phyloP scores from a whole-genome alignment of 2,888 invertebrate genomes.

The Capitulum mitella region DNA sequence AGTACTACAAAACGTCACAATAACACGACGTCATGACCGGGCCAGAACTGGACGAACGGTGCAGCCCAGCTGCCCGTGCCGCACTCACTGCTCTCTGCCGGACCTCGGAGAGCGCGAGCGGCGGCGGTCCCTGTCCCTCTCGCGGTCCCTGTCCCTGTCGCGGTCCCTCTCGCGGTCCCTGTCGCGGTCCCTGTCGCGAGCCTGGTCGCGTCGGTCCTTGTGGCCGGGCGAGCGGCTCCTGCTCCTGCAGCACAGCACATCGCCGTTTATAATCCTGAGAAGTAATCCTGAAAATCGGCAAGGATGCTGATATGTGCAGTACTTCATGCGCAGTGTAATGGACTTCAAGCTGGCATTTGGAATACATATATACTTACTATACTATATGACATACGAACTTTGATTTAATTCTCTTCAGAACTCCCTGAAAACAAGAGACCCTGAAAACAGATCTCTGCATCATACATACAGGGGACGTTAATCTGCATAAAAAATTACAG shows the following conservation, averaged over 20 bases:
- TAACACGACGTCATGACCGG: background rate
- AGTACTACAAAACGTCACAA: no score
- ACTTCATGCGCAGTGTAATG: no score
- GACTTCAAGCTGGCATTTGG: no score
- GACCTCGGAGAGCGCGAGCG: background rate
- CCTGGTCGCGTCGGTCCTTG: conserved; percentile 22
- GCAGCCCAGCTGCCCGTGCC: background rate
- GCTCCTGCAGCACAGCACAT: background rate
- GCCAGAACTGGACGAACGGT: background rate
- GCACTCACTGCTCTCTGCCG: background rate
- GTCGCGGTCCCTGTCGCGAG: conserved; percentile 30
- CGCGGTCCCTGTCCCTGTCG: conserved; percentile 26
- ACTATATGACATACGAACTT: background rate
- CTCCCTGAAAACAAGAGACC: no score
- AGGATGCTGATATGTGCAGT: no score
- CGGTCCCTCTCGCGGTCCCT: conserved; percentile 27
- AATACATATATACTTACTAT: no score
- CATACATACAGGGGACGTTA: background rate
- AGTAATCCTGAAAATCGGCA: background rate
- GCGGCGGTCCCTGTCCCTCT: background rate
- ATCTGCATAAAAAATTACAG: no score
- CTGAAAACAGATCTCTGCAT: background rate
- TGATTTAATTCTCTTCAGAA: no score
- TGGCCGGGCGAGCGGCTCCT: background rate
- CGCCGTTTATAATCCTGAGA: background rate